These are phyloP conservation scores for Acrocephalus kingi DNA, from an alignment of 2,113 vertebrate genomes.

Conservation along the genomic window DNA sequence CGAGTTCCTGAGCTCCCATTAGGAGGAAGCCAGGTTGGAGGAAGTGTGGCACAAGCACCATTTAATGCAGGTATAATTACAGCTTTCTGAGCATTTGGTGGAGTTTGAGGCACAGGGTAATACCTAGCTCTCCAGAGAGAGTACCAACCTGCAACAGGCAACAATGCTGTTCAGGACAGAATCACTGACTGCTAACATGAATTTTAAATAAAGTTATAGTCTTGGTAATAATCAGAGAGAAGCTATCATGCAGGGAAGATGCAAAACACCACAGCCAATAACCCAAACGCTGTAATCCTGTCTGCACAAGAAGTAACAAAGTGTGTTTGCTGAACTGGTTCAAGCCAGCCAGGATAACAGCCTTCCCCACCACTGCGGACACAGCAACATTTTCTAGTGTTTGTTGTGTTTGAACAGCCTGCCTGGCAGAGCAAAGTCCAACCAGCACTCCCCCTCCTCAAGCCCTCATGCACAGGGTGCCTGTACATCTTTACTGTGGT, in stretches of 20 bases:
- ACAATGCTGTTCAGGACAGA: not conserved
- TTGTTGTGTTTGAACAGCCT: not conserved
- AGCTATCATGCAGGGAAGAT: not conserved
- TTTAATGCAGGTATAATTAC: not conserved
- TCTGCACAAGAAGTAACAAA: not conserved
- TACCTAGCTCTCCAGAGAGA: not conserved
- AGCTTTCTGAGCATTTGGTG: not conserved
- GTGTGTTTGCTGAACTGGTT: not conserved
- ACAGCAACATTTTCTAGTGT: not conserved
- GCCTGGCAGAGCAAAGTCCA: constrained; percentile 1
- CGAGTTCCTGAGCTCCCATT: not conserved
- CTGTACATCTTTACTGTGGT: rapidly evolving
- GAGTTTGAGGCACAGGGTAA: not conserved
- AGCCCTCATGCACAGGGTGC: not conserved
- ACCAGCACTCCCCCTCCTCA: not conserved
- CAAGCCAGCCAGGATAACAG: not conserved
- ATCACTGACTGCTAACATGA: not conserved
- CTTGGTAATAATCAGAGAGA: not conserved
- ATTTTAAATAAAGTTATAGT: not conserved
- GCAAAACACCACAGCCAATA: not conserved
- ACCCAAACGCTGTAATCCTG: not conserved
- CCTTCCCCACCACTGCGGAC: not conserved
- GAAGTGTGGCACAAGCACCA: not conserved
- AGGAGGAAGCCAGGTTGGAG: not conserved
- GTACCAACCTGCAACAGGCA: not conserved